phyloP scores from a whole-genome alignment of 2,113 vertebrate genomes.

The Apus apus region DNA sequence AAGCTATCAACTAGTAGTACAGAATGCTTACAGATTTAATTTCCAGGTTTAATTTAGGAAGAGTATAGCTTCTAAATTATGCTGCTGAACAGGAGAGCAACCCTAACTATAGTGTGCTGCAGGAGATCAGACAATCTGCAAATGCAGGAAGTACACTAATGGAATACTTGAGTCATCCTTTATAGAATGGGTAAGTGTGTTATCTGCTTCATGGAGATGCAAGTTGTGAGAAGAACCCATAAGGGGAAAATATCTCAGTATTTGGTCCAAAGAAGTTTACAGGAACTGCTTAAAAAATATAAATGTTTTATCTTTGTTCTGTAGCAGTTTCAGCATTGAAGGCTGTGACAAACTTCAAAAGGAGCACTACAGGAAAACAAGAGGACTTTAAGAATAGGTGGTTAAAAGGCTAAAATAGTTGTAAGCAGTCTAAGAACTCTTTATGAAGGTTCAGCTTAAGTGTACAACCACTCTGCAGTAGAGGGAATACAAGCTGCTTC shows the following conservation, averaged over 20 bases:
- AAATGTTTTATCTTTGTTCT: not conserved
- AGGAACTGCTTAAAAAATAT: not conserved
- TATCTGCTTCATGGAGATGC: not conserved
- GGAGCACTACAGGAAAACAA: not conserved
- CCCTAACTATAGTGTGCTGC: not conserved
- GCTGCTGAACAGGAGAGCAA: not conserved
- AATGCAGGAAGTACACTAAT: slow-evolving; percentile 2
- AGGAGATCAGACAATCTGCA: slow-evolving; percentile 1
- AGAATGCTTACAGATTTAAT: not conserved
- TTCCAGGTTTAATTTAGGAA: not conserved
- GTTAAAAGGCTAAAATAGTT: not conserved
- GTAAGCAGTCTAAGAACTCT: not conserved
- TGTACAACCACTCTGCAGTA: not conserved
- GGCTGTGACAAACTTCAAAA: not conserved
- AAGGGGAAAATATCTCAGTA: not conserved
- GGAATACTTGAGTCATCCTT: slow-evolving; percentile 37
- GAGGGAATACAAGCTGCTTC: not conserved
- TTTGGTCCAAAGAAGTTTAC: not conserved
- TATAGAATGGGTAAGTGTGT: not conserved
- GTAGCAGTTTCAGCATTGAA: not conserved
- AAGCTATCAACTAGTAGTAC: not conserved
- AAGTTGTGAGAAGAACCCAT: not conserved
- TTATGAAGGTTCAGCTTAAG: not conserved
- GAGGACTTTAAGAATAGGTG: not conserved
- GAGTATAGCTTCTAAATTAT: not conserved